Conservation (phyloP, 64 coral and sea anemone species). For the Pocillopora verrucosa region DNA sequence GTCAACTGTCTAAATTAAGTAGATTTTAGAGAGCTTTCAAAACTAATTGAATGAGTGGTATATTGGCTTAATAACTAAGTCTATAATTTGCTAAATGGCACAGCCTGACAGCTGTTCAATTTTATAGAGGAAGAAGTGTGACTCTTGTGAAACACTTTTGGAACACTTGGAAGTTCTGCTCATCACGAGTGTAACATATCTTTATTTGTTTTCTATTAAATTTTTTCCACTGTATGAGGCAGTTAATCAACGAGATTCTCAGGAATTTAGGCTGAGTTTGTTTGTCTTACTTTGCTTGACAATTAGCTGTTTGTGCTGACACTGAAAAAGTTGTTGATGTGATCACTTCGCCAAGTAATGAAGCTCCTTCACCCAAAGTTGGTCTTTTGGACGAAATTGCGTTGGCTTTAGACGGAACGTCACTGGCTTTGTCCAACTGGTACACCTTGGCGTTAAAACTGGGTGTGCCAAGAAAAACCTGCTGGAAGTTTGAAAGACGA, state of each 20-base stretch:
- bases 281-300: background rate
- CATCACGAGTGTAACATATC: no score
- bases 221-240: no score
- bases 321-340: background rate
- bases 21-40: no score
- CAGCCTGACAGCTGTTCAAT: no score
- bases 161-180: no score
- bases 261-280: background rate
- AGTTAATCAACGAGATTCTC: background rate
- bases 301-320: background rate
- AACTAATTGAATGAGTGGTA: no score
- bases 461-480: background rate
- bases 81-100: no score
- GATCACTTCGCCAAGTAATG: background rate
- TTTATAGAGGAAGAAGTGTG: no score
- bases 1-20: no score
- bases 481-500: background rate
- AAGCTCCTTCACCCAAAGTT: background rate
- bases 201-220: no score
- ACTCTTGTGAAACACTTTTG: no score
- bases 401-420: background rate
- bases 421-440: background rate
- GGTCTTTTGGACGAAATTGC: conserved; percentile 19
- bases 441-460: background rate
- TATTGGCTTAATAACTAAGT: no score